phyloP scores from a whole-genome alignment of 2,797 vertebrate genomes.

The Chaunax sp. region DNA sequence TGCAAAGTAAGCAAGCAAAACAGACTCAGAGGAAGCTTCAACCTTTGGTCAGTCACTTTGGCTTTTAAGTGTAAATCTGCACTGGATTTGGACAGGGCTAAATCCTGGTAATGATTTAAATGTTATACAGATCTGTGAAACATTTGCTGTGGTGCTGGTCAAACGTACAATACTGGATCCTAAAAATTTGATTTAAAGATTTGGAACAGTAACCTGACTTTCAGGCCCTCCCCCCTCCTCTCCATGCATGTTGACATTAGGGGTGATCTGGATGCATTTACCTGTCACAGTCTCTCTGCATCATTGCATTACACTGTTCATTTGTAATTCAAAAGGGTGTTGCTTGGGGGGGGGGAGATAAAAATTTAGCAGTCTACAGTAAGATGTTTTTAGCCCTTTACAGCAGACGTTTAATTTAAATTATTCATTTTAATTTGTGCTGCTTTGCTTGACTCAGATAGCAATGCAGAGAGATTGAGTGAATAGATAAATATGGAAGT shows the following conservation, averaged over 20 bases:
- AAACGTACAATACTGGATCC: constrained; percentile 4
- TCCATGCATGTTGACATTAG: constrained; percentile 75
- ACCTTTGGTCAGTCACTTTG: constrained; percentile 83
- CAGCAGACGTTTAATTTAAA: constrained; percentile 29
- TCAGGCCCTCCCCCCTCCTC: constrained; percentile 92
- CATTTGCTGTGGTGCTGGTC: constrained; percentile 6
- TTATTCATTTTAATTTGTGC: constrained; percentile 45
- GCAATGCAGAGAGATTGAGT: constrained; percentile 72
- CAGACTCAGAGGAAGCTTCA: constrained; percentile 91
- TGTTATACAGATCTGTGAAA: not conserved
- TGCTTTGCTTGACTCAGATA: constrained; percentile 36
- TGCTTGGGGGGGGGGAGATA: not conserved
- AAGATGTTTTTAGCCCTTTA: constrained; percentile 19
- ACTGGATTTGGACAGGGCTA: constrained; percentile 20
- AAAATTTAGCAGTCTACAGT: not conserved
- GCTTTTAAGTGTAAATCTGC: constrained; percentile 18
- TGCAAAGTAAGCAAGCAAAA: constrained; percentile 74
- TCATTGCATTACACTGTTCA: constrained; percentile 52
- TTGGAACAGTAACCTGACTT: constrained; percentile 87
- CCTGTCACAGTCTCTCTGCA: constrained; percentile 78
- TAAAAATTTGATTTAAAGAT: constrained; percentile 6
- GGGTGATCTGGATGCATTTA: constrained; percentile 45
- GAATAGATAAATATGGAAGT: constrained; percentile 43
- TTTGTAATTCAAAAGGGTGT: constrained; percentile 21
- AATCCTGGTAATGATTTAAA: not conserved